Evolutionary conservation across 2,113 vertebrate species (phyloP).

Genomic region (Sardina pilchardus): DNA sequence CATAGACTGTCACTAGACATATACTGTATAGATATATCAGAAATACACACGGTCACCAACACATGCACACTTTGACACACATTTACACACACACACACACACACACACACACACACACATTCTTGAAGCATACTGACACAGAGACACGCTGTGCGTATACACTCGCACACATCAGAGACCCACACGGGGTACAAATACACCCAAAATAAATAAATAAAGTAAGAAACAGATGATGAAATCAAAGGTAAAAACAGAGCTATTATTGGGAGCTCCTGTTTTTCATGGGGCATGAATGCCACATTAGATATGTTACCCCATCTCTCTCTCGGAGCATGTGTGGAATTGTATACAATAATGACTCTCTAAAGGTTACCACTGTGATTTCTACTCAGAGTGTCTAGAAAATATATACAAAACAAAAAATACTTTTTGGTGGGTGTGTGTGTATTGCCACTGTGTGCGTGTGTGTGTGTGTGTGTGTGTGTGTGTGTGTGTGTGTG

Average conservation of each 20-base stretch:
- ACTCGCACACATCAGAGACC: background rate
- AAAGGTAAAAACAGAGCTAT: background rate
- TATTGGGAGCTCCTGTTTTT: background rate
- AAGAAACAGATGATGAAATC: background rate
- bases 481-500: background rate
- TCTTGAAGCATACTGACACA: background rate
- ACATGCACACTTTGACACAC: background rate
- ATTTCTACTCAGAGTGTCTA: background rate
- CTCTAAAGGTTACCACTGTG: background rate
- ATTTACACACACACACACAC: background rate
- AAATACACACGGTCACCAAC: background rate
- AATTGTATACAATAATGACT: background rate
- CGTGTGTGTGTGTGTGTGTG: background rate
- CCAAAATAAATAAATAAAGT: background rate
- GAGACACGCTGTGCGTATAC: background rate
- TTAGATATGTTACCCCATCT: background rate
- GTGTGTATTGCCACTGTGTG: too few relatives aligned
- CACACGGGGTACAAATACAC: background rate
- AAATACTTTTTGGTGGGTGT: background rate
- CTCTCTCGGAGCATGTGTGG: background rate
- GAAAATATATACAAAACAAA: background rate
- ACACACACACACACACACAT: background rate
- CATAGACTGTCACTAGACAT: background rate
- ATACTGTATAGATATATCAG: conserved; percentile 5
- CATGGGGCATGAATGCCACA: background rate